Percentiles rank a stretch among this genome's conserved stretches.
Conservation (phyloP, 2,113 vertebrate genomes). For the Rhinichthys klamathensis region DNA sequence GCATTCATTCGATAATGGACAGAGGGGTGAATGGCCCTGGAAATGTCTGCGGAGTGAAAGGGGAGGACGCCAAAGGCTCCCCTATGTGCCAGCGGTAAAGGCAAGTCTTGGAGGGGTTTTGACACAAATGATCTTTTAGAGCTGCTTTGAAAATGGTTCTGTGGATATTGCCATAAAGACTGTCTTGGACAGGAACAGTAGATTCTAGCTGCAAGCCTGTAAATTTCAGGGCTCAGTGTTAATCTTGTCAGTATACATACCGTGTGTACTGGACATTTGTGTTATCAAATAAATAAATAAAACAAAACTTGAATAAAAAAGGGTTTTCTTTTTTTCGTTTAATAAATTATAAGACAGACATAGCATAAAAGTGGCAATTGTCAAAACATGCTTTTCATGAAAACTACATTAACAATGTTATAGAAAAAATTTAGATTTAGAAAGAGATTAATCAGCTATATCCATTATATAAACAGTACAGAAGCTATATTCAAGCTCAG, state of each 20-base stretch:
- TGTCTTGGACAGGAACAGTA: not conserved
- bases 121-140: slow-evolving; percentile 36
- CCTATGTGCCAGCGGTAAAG: slow-evolving; percentile 2
- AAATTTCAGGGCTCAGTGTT: not conserved
- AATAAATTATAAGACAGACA: not conserved
- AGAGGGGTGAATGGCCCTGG: slow-evolving; percentile 23
- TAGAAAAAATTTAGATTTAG: not conserved
- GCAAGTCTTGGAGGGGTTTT: slow-evolving; percentile 32
- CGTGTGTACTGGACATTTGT: too few relatives aligned
- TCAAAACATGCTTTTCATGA: not conserved
- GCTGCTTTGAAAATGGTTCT: slow-evolving; percentile 7
- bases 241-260: not conserved
- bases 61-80: not conserved
- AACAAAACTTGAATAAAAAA: too few relatives aligned
- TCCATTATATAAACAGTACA: not conserved
- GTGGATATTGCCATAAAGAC: not conserved
- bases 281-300: too few relatives aligned
- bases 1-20: not conserved
- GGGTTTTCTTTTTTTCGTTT: not conserved
- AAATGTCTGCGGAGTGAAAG: slow-evolving; percentile 16
- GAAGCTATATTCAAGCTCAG: not conserved
- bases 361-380: not conserved
- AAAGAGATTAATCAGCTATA: too few relatives aligned
- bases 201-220: not conserved
- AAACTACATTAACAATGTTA: not conserved